A percentile compares a stretch with the other conserved stretches of the same genome.
phyloP scores from a whole-genome alignment of 2,888 invertebrate species.

The Chymomyza amoena region DNA sequence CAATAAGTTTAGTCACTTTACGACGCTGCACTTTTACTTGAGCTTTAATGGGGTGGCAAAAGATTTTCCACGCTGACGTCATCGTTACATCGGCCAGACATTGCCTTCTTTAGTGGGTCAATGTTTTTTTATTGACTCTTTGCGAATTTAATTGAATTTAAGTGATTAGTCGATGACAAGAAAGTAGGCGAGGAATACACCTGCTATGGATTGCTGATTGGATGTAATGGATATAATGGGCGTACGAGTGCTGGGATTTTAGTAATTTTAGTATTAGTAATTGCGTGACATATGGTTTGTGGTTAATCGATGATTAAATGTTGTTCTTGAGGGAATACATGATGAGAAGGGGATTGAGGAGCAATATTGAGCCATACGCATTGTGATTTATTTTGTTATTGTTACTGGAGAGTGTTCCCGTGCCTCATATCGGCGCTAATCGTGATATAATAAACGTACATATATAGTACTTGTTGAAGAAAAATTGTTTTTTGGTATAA shows the following conservation, averaged over 20 bases:
- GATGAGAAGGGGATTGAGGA: no score
- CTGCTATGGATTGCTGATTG: neutral
- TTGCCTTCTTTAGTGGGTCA: conserved; percentile 50
- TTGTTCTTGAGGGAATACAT: no score
- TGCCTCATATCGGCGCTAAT: no score
- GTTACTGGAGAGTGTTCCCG: no score
- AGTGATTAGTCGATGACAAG: neutral
- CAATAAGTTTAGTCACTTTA: conserved; percentile 45
- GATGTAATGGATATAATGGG: neutral
- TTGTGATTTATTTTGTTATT: no score
- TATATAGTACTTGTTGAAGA: no score
- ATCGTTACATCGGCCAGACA: conserved; percentile 13
- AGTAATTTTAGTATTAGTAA: neutral
- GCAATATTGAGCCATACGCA: no score
- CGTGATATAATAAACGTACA: no score
- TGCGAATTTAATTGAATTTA: neutral
- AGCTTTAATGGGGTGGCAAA: neutral
- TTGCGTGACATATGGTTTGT: no score
- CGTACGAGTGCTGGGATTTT: neutral
- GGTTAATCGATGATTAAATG: no score
- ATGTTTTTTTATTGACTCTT: conserved; percentile 28
- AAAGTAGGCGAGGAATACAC: neutral
- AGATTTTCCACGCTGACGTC: conserved; percentile 48
- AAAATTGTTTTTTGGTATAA: no score
- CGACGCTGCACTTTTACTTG: conserved; percentile 19